Percentiles rank a stretch among this genome's conserved stretches.
Conservation (phyloP, 2,113 vertebrate genomes). For the Phycodurus eques region DNA sequence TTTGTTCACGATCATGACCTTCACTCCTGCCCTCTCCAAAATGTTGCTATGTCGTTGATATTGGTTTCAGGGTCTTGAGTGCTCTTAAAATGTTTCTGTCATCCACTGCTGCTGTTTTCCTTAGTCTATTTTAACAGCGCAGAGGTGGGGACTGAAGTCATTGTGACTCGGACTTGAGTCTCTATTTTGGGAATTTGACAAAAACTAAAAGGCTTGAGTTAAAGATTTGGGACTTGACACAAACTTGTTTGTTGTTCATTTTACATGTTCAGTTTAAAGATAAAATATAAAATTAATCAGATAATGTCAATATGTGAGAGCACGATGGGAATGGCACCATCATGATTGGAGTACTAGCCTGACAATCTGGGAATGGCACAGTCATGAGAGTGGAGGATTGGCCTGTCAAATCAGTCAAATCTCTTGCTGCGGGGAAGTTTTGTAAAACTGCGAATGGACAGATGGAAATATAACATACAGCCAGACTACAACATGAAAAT, state of each 20-base stretch:
- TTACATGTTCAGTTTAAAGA: neutral
- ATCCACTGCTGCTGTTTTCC: neutral
- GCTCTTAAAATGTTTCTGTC: neutral
- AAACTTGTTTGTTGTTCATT: neutral
- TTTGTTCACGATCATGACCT: neutral
- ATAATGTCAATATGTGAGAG: too few relatives aligned
- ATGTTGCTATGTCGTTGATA: neutral
- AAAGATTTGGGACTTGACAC: too few relatives aligned
- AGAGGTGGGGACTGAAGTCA: neutral
- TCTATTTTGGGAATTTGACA: neutral
- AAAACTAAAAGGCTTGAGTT: neutral
- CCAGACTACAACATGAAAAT: too few relatives aligned
- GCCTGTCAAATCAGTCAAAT: neutral
- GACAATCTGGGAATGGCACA: too few relatives aligned
- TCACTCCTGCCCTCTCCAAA: neutral
- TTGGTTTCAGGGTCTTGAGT: neutral
- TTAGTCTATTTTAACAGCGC: neutral
- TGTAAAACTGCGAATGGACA: too few relatives aligned
- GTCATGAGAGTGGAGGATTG: neutral
- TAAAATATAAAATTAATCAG: neutral
- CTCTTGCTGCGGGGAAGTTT: neutral
- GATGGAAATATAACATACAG: too few relatives aligned
- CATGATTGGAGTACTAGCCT: too few relatives aligned
- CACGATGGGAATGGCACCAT: neutral
- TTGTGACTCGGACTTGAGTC: neutral